A percentile compares a stretch with the other conserved stretches of the same genome.
Conservation (phyloP, 2,888 invertebrate genomes). For the Meghimatium bilineatum region DNA sequence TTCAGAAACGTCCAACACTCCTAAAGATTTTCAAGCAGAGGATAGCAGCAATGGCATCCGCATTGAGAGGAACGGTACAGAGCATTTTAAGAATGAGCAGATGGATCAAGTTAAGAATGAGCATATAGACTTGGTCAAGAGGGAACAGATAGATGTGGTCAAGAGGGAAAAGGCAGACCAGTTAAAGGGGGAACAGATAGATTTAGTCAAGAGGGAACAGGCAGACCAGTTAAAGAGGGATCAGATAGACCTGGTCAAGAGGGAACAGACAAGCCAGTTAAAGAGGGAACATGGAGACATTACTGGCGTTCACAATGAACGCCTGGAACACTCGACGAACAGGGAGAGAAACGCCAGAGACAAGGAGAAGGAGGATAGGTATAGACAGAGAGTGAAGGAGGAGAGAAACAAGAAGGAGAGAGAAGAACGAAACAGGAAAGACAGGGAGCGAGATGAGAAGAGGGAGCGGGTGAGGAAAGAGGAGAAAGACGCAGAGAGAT, state of each 20-base stretch:
- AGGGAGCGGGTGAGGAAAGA: constrained; percentile 26
- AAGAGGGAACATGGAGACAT: background rate
- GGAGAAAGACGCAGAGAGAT: constrained; percentile 42
- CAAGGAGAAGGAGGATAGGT: constrained; percentile 29
- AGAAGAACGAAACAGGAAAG: constrained; percentile 30
- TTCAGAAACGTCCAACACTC: background rate
- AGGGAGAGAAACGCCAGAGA: constrained; percentile 10
- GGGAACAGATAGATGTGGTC: background rate
- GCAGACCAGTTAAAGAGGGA: no score
- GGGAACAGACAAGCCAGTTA: background rate
- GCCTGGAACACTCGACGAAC: background rate
- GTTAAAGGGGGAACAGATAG: no score
- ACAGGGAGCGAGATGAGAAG: constrained; percentile 31
- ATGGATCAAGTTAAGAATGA: background rate
- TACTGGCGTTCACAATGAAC: background rate
- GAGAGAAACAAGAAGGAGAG: constrained; percentile 30
- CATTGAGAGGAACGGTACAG: background rate
- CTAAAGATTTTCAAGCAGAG: background rate
- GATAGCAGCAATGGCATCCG: background rate
- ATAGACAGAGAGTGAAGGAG: constrained; percentile 17
- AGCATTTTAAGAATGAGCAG: background rate
- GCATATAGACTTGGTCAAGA: background rate
- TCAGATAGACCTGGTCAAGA: background rate
- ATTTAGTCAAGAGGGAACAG: no score
- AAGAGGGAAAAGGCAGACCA: background rate